Percentiles rank a stretch among this genome's conserved stretches.
phyloP scores from a whole-genome alignment of 2,113 vertebrate genomes.

The Sarotherodon lohbergeri region DNA sequence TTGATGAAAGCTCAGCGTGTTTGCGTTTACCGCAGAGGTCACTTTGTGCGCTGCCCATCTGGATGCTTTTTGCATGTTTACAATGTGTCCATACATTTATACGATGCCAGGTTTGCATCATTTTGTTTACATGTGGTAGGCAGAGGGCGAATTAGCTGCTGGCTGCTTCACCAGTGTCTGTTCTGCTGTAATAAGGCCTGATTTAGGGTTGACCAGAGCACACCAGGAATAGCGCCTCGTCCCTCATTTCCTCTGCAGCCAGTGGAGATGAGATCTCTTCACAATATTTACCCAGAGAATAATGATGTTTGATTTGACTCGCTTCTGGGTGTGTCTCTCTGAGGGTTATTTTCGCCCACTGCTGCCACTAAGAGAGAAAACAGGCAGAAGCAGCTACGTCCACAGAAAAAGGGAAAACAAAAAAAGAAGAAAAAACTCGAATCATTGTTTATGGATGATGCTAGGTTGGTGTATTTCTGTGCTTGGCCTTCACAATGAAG shows the following conservation, averaged over 20 bases:
- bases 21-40: not conserved
- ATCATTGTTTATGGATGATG: constrained; percentile 54
- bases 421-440: not conserved
- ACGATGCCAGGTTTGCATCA: not conserved
- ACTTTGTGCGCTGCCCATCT: not conserved
- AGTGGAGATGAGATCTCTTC: constrained; percentile 39
- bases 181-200: constrained; percentile 32
- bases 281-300: constrained; percentile 41
- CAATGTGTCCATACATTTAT: not conserved
- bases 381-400: not conserved
- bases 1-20: constrained; percentile 1
- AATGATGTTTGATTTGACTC: constrained; percentile 48
- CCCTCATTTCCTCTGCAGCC: constrained; percentile 39
- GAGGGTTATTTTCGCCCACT: constrained; percentile 25
- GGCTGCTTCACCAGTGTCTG: not conserved
- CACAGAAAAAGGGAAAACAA: not conserved
- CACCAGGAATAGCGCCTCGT: constrained; percentile 5
- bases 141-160: not conserved
- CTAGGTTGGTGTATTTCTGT: constrained; percentile 1
- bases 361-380: constrained; percentile 13
- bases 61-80: not conserved
- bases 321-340: constrained; percentile 27
- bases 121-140: not conserved
- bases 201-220: constrained; percentile 24
- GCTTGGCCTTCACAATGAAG: constrained; percentile 18